Conservation (phyloP, 2,113 vertebrate species). For the Podilymbus podiceps region DNA sequence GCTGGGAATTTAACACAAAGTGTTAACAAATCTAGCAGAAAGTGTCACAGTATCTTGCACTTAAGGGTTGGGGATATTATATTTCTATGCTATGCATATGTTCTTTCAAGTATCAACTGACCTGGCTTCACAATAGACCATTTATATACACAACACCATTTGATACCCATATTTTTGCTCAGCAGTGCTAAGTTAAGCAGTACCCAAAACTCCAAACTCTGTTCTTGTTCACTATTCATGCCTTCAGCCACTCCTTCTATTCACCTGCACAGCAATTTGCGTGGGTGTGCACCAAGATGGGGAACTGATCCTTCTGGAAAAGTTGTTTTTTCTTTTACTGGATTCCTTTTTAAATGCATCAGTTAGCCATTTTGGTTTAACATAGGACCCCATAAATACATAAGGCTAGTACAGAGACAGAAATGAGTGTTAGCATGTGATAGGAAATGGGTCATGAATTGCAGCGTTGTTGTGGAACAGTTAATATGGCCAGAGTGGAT, state of each 20-base stretch:
- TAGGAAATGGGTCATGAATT: not conserved
- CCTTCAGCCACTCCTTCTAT: not conserved
- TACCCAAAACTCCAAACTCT: not conserved
- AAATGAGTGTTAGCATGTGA: not conserved
- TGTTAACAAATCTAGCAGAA: not conserved
- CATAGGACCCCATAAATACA: not conserved
- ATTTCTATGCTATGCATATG: not conserved
- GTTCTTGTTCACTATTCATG: not conserved
- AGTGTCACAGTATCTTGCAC: not conserved
- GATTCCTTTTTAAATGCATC: not conserved
- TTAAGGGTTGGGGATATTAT: not conserved
- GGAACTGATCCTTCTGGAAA: not conserved
- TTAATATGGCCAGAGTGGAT: not conserved
- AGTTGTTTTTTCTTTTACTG: not conserved
- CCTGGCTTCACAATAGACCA: not conserved
- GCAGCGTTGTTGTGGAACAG: not conserved
- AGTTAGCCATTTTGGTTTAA: not conserved
- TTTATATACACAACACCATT: not conserved
- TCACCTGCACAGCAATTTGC: not conserved
- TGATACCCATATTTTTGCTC: not conserved
- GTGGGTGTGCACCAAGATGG: not conserved
- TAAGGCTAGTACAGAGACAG: not conserved
- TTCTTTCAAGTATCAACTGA: slow-evolving; percentile 2
- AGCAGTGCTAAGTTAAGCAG: not conserved
- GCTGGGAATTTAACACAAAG: not conserved